phyloP scores from a whole-genome alignment of 1,140 invertebrate genomes.

The Cryptotermes secundus region DNA sequence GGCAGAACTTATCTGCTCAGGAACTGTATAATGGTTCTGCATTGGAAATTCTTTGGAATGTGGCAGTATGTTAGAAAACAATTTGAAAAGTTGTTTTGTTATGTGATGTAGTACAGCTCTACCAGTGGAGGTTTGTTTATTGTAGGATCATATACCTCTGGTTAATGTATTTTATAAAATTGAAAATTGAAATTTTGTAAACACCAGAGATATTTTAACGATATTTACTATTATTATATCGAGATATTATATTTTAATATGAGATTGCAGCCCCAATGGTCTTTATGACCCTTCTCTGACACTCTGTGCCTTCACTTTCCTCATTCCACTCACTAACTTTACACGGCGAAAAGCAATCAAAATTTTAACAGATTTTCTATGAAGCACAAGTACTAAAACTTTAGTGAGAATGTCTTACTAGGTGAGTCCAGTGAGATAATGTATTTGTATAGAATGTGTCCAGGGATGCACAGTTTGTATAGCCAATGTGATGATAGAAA shows the following conservation, averaged over 20 bases:
- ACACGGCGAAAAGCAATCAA: constrained; percentile 36
- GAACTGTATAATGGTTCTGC: neutral
- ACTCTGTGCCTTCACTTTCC: constrained; percentile 36
- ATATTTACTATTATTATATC: constrained; percentile 13
- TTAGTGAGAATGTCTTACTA: constrained; percentile 35
- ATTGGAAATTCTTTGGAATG: neutral
- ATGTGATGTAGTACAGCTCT: neutral
- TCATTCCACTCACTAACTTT: constrained; percentile 30
- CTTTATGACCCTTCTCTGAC: constrained; percentile 30
- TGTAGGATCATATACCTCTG: neutral
- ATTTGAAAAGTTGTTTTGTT: constrained; percentile 17
- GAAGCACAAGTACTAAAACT: constrained; percentile 36
- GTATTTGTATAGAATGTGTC: constrained; percentile 31
- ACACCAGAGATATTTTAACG: neutral
- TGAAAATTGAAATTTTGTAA: constrained; percentile 12
- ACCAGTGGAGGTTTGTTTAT: constrained; percentile 11
- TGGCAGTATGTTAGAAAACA: neutral
- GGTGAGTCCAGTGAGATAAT: constrained; percentile 33
- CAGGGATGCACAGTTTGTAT: constrained; percentile 34
- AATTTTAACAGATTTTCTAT: constrained; percentile 34
- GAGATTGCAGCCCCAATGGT: constrained; percentile 31
- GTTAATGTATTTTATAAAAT: constrained; percentile 21
- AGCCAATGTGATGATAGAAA: constrained; percentile 21
- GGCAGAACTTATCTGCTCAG: neutral
- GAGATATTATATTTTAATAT: constrained; percentile 17